phyloP scores from a whole-genome alignment of 1,140 invertebrate species.

The Plectus sambesii region DNA sequence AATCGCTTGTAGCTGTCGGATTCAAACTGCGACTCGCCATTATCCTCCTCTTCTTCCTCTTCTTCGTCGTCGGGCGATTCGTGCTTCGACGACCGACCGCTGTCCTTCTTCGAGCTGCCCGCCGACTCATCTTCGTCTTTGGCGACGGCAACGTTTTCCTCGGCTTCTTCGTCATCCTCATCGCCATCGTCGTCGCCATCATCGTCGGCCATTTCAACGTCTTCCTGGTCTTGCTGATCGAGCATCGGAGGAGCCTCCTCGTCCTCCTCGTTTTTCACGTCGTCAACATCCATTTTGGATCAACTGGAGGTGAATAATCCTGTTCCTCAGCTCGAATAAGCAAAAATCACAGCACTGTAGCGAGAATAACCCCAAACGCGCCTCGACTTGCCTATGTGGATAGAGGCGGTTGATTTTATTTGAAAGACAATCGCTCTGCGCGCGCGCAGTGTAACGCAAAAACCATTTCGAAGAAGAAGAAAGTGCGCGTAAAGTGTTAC shows the following conservation, averaged over 20 bases:
- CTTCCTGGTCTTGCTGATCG: background rate
- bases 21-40: slow-evolving; percentile 1
- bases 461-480: no score
- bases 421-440: no score
- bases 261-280: no score
- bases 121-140: slow-evolving; percentile 14
- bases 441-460: no score
- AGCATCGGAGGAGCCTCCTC: no score
- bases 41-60: background rate
- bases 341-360: slow-evolving; percentile 6
- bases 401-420: background rate
- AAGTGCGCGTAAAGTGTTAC: no score
- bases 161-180: slow-evolving; percentile 6
- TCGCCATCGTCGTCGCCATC: background rate
- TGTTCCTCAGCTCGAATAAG: no score
- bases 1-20: slow-evolving; percentile 25
- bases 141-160: slow-evolving; percentile 1
- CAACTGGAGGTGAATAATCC: background rate
- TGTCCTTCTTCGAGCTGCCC: slow-evolving; percentile 9
- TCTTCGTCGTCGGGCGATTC: no score
- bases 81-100: background rate
- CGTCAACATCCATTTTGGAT: background rate
- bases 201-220: background rate
- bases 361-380: background rate
- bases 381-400: slow-evolving; percentile 6